Evolutionary conservation across 92 coral and sea anemone genomes (phyloP), one percentile per base, ranked within the genome.

Genomic region (Palythoa caribaeorum): DNA sequence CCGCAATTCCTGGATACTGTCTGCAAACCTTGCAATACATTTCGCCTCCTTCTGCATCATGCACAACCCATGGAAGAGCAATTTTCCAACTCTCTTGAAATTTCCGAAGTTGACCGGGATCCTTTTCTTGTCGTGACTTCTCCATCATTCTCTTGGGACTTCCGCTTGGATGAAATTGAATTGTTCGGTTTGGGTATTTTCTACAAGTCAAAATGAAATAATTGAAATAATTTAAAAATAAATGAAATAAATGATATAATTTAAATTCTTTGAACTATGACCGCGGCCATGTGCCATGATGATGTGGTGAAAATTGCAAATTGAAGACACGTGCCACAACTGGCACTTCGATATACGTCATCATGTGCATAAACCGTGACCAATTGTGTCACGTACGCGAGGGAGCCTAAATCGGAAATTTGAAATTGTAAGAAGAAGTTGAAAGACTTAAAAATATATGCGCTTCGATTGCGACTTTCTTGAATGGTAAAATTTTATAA

Each of bases 1-100:
- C 78, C 15, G 53, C 78, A 9, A 73, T 73, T n/a, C 53, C 78
- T 73, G 78, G 54, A 6, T 73, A 38, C 15, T 73, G 40, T 76
- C 80, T 51, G 62, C 80, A 76, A 76, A 51, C 63, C 10, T 73
- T 73, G 78, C 53, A 73, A 73, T 37, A 37, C 78, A 73, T 73
- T 73, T 73, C 20, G 16, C 78, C 48, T 7, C 78, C 19, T 75
- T 47, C 79, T 47, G 80, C 80, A 76, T 76, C 62, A 15, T 20
- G 19, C 3, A 52, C 38, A 19, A 53, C 80, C 65, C 66, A 10
- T 9, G 78, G 78, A 73, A 73, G 40, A 12, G 54, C 53, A 2
- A 21, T 73, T 73, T 35, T 70, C 47, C 75, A 70, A 9, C 78
- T 39, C 13, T 74, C 79, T 44, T 75, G 59, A 75, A 75, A 75